These are phyloP conservation scores for Delia radicum DNA, from an alignment of 1,140 invertebrate species.

Conservation along the genomic window DNA sequence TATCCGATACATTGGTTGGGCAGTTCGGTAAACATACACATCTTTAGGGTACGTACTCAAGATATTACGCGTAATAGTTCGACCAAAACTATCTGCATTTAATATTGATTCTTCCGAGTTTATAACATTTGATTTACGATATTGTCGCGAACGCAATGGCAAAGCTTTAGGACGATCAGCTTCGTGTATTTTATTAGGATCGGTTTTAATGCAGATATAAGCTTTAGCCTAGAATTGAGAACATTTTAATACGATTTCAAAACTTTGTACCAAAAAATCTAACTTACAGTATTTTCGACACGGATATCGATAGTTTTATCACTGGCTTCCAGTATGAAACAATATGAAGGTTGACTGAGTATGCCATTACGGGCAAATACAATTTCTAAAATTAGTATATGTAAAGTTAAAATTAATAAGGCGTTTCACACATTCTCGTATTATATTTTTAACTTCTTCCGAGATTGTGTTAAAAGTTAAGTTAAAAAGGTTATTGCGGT, in stretches of 20 bases:
- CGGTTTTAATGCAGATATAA: slow-evolving; percentile 40
- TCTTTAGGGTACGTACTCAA: slow-evolving; percentile 42
- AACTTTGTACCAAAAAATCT: background rate
- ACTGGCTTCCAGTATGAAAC: slow-evolving; percentile 40
- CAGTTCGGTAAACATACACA: slow-evolving; percentile 52
- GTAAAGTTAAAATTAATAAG: background rate
- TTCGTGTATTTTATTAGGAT: slow-evolving; percentile 39
- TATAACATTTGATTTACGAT: slow-evolving; percentile 34
- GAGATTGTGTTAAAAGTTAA: too few relatives aligned
- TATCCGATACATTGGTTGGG: slow-evolving; percentile 51
- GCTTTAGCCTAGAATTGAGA: slow-evolving; percentile 32
- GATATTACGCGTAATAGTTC: background rate
- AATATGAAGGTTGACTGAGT: slow-evolving; percentile 41
- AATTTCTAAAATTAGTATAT: slow-evolving; percentile 36
- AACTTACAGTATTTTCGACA: slow-evolving; percentile 11
- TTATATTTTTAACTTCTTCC: too few relatives aligned
- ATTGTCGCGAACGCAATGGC: slow-evolving; percentile 32
- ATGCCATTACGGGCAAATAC: slow-evolving; percentile 41
- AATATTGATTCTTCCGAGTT: slow-evolving; percentile 28
- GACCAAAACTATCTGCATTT: slow-evolving; percentile 3
- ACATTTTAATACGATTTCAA: background rate
- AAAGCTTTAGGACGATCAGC: slow-evolving; percentile 37
- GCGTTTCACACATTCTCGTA: too few relatives aligned
- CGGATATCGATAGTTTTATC: slow-evolving; percentile 37
- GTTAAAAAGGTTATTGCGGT: too few relatives aligned